A percentile compares a stretch with the other conserved stretches of the same genome.
phyloP scores from a whole-genome alignment of 2,113 vertebrate genomes.

The Struthidea cinerea region DNA sequence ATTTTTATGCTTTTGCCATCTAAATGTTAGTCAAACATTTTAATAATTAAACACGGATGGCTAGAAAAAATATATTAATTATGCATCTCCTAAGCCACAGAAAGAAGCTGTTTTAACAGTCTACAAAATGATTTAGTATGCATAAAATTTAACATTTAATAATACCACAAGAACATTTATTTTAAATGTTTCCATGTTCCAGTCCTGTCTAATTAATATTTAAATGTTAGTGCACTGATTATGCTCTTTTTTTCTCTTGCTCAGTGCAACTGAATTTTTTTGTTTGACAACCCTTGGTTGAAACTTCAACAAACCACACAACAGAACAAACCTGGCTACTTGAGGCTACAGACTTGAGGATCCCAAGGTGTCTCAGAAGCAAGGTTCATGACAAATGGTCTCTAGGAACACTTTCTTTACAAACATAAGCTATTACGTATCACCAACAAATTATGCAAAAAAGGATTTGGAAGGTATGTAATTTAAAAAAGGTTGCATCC shows the following conservation, averaged over 20 bases:
- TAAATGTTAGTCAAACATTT: constrained; percentile 45
- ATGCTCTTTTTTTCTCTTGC: background rate
- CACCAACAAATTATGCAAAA: background rate
- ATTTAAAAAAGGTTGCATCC: background rate
- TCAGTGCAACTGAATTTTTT: background rate
- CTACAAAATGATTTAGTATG: constrained; percentile 21
- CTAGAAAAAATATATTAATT: constrained; percentile 55
- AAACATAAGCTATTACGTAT: background rate
- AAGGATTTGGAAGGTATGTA: background rate
- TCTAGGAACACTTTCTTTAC: background rate
- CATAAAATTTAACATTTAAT: constrained; percentile 23
- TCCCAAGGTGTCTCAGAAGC: background rate
- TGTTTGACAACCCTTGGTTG: background rate
- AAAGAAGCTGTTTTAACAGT: background rate
- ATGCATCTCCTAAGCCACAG: constrained; percentile 38
- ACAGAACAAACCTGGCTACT: background rate
- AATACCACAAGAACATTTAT: constrained; percentile 11
- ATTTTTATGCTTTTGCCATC: constrained; percentile 3
- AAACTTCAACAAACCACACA: background rate
- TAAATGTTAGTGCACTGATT: background rate
- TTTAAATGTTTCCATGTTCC: constrained; percentile 29
- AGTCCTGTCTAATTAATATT: constrained; percentile 54
- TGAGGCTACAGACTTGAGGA: background rate
- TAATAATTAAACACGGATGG: constrained; percentile 34
- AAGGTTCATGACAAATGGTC: background rate